Base-by-base conservation (phyloP, 92 coral and sea anemone species). In the Zoanthus sansibaricus region DNA sequence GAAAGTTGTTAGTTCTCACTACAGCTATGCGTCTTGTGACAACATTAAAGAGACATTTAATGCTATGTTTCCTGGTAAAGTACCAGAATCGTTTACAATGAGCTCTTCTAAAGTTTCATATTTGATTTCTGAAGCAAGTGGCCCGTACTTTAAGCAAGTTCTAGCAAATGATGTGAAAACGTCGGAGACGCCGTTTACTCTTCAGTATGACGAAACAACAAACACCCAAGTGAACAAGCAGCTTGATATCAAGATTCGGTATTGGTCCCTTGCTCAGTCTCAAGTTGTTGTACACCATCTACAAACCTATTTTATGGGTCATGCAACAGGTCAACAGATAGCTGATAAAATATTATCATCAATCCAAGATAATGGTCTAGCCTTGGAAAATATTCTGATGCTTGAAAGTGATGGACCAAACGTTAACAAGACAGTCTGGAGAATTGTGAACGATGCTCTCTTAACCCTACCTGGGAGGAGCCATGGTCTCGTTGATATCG, bases 51-150 rank as follows among this genome's bases (percentile, higher is more conserved):
- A 90, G 76, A 85, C 79, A 56, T 84, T 83, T 11, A 54, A 86
- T 71, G 92, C 83, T 17, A 90, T 86, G 89, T 79, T 90, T 71
- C 89, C 89, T 16, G 87, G 89, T 71, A 90, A 89, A 89, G 75
- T 85, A 74, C 92, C 89, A 42, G 86, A 89, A 33, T 33, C 52
- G 46, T 85, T 89, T 89, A 64, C 92, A 32, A 46, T 89, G 92
- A 89, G 92, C 87, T 90, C 89, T 48, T 90, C 92, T 51, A 85
- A 86, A 33, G 77, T 86, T 77, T 90, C 89, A 90, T 90, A 90
- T 67, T 18, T 90, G 83, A 83, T 90, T 21, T 90, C 92, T 71
- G 92, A 90, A 90, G 89, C 80, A 75, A 90, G 77, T 76, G 92
- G 89, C 37, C 92, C 89, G 64, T 83, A 86, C 89, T 86, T 86